phyloP scores from a whole-genome alignment of 2,797 vertebrate species.

The Discoglossus pictus region DNA sequence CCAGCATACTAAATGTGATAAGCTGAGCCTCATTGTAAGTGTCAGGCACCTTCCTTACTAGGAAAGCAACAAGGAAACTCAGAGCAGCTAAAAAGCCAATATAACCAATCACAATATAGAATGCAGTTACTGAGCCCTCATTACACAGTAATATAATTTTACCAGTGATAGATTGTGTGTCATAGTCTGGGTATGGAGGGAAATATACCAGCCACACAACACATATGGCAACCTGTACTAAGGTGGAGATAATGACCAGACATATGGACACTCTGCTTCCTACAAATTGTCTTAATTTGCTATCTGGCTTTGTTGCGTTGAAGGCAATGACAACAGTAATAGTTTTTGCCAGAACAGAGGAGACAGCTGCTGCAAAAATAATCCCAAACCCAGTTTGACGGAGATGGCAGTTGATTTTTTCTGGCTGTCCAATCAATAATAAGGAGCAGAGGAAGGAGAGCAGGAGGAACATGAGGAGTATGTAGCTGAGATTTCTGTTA shows the following conservation, averaged over 20 bases:
- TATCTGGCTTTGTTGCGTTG: background rate
- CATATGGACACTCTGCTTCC: background rate
- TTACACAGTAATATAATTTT: background rate
- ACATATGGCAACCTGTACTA: background rate
- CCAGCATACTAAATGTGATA: too few relatives aligned
- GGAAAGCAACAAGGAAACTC: slow-evolving; percentile 8
- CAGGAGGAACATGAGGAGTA: slow-evolving; percentile 3
- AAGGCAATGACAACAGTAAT: slow-evolving; percentile 6
- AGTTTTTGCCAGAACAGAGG: background rate
- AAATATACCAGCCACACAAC: background rate
- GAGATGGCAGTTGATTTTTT: background rate
- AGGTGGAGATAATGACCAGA: background rate
- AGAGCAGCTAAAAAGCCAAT: background rate
- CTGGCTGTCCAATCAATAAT: background rate
- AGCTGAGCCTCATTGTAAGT: too few relatives aligned
- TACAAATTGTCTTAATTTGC: background rate
- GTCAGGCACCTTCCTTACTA: too few relatives aligned
- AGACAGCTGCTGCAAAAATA: background rate
- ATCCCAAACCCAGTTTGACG: background rate
- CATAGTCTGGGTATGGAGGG: background rate
- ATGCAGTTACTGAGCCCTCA: background rate
- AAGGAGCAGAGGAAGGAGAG: slow-evolving; percentile 3
- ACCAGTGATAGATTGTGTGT: background rate
- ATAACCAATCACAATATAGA: background rate
- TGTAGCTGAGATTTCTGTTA: background rate